A percentile compares a stretch with the other conserved stretches of the same genome.
Conservation (phyloP, 1,140 invertebrate species). For the Lutraria rhynchaena region DNA sequence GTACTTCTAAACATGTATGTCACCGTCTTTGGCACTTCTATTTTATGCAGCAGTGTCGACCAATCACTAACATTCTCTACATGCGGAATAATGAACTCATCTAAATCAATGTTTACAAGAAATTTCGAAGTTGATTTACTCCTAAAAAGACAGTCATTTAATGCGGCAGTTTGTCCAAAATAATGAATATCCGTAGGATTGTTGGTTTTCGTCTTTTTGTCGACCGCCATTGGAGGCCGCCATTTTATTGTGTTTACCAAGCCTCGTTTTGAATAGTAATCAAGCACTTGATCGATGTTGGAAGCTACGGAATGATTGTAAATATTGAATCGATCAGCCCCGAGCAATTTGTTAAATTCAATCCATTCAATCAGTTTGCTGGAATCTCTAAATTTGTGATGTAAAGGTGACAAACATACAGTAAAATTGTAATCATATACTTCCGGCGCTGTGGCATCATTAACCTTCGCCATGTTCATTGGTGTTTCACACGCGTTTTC, state of each 20-base stretch:
- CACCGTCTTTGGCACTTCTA: not conserved
- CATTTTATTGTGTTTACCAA: slow-evolving; percentile 92
- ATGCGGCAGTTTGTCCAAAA: slow-evolving; percentile 58
- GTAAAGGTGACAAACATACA: slow-evolving; percentile 96
- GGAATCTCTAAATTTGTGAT: slow-evolving; percentile 92
- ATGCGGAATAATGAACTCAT: slow-evolving; percentile 39
- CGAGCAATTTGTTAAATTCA: slow-evolving; percentile 94
- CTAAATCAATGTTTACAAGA: slow-evolving; percentile 39
- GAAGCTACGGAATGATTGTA: slow-evolving; percentile 95
- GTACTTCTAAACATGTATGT: slow-evolving; percentile 23
- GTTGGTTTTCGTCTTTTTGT: not conserved
- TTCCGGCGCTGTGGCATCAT: not conserved
- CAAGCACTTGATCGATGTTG: slow-evolving; percentile 87
- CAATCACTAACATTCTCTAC: not conserved
- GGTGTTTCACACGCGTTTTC: slow-evolving; percentile 21
- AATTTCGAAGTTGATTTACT: slow-evolving; percentile 22
- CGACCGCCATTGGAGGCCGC: slow-evolving; percentile 85
- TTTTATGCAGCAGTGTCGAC: not conserved
- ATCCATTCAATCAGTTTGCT: slow-evolving; percentile 94
- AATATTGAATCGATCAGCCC: slow-evolving; percentile 94
- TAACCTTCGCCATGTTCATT: slow-evolving; percentile 1
- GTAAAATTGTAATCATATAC: slow-evolving; percentile 84
- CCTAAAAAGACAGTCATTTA: slow-evolving; percentile 28
- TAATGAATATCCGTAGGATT: slow-evolving; percentile 70
- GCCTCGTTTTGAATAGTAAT: slow-evolving; percentile 86